Conservation (phyloP, 2,888 invertebrate genomes). For the Fragum sueziense region DNA sequence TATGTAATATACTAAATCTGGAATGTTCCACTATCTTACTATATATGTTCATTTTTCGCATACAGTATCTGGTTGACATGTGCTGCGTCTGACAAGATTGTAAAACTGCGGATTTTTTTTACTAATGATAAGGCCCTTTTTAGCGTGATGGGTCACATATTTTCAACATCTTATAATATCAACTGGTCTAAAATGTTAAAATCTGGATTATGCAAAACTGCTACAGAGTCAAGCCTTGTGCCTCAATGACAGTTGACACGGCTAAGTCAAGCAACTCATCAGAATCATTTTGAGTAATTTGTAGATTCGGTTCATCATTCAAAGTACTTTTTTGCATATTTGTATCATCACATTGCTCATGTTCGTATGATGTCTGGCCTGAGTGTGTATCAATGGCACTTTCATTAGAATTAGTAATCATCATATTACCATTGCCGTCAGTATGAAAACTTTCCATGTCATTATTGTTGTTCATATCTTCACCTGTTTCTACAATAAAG, state of each 20-base stretch:
- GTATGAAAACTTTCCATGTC: background rate
- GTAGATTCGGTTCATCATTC: background rate
- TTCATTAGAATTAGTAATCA: background rate
- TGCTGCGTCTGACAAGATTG: too few species aligned
- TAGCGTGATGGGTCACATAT: too few species aligned
- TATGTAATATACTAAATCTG: too few species aligned
- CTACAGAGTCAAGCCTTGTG: conserved; percentile 45
- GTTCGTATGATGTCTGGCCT: background rate
- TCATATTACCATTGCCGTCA: background rate
- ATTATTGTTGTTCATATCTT: background rate
- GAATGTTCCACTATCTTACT: too few species aligned
- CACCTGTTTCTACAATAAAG: background rate
- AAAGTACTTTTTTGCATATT: background rate
- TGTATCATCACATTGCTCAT: background rate
- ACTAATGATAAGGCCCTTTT: too few species aligned
- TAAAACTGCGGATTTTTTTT: too few species aligned
- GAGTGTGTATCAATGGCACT: background rate
- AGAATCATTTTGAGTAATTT: background rate
- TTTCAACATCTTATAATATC: too few species aligned
- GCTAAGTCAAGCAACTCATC: conserved; percentile 49
- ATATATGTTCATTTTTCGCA: too few species aligned
- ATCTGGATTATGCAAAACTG: too few species aligned
- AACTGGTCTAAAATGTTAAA: too few species aligned
- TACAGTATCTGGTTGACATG: too few species aligned
- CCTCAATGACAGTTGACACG: conserved; percentile 52